Evolutionary conservation across 2,888 invertebrate genomes (phyloP).

Genomic region (Orthonevra nobilis): DNA sequence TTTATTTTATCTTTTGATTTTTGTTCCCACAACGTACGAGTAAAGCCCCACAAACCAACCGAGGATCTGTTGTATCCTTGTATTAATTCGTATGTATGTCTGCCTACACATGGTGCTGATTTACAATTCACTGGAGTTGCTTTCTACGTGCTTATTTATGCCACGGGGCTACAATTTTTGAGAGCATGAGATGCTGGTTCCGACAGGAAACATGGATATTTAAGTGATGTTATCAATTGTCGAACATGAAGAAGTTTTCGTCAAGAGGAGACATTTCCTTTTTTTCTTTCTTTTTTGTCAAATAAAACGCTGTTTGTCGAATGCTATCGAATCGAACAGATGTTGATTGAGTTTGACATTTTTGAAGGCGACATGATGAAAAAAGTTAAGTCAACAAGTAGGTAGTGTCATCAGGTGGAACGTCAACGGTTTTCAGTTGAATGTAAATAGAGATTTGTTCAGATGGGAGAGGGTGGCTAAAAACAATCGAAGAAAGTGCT

Average conservation of each 20-base stretch:
- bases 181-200: constrained; percentile 30
- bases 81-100: background rate
- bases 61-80: constrained; percentile 7
- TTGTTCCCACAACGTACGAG: constrained; percentile 8
- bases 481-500: too few species aligned
- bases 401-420: background rate
- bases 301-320: constrained; percentile 28
- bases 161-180: too few species aligned
- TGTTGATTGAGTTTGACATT: constrained; percentile 38
- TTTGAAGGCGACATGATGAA: constrained; percentile 20
- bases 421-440: background rate
- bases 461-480: too few species aligned
- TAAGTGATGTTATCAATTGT: constrained; percentile 56
- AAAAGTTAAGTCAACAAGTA: constrained; percentile 17
- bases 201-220: constrained; percentile 44
- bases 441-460: constrained; percentile 7
- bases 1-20: constrained; percentile 39
- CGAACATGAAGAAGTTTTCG: constrained; percentile 31
- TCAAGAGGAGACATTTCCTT: background rate
- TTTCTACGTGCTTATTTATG: constrained; percentile 37
- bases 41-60: background rate
- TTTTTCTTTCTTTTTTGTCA: background rate
- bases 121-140: constrained; percentile 55
- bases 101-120: constrained; percentile 27
- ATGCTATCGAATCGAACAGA: constrained; percentile 7